Evolutionary conservation across 2,888 invertebrate genomes (phyloP).

Genomic region (Boloria euphrosyne): DNA sequence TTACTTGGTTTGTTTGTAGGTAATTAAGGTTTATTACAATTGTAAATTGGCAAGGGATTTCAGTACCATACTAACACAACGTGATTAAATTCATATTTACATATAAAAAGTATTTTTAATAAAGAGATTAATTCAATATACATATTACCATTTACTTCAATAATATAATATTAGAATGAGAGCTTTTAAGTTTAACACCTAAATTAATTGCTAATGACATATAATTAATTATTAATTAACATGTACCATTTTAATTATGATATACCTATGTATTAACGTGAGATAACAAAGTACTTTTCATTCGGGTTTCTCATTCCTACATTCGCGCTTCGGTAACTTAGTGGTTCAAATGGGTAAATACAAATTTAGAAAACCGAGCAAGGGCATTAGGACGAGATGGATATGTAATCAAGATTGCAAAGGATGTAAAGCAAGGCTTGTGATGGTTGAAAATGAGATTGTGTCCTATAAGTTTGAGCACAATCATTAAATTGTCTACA

Average conservation of each 20-base stretch:
- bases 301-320: constrained; percentile 45
- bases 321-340: constrained; percentile 49
- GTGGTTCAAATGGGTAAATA: constrained; percentile 49
- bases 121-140: no score
- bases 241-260: not conserved
- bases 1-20: not conserved
- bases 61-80: no score
- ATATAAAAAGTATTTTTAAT: no score
- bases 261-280: not conserved
- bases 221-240: not conserved
- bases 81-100: no score
- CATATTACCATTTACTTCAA: no score
- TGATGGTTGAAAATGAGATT: constrained; percentile 40
- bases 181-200: no score
- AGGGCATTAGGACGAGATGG: constrained; percentile 46
- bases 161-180: no score
- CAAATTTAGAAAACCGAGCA: constrained; percentile 48
- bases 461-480: constrained; percentile 29
- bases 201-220: not conserved
- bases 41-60: no score
- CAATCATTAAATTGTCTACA: constrained; percentile 36
- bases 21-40: no score
- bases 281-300: constrained; percentile 1
- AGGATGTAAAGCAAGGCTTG: constrained; percentile 41
- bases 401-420: constrained; percentile 40